A percentile compares a stretch with the other conserved stretches of the same genome.
Conservation (phyloP, 2,888 invertebrate species). For the Eumerus sabulonum region DNA sequence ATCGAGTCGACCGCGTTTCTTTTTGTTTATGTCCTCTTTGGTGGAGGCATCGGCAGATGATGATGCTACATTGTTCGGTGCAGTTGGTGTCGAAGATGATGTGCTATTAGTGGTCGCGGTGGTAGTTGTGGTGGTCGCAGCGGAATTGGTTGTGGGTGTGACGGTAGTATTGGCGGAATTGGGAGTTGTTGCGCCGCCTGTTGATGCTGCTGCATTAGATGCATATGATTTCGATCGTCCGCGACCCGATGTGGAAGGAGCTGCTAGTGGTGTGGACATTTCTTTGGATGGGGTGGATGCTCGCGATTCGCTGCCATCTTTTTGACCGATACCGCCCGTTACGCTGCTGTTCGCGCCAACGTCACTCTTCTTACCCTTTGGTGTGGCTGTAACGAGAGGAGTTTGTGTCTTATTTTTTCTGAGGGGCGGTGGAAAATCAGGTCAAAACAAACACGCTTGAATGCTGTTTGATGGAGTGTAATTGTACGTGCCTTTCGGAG, state of each 20-base stretch:
- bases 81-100: conserved; percentile 32
- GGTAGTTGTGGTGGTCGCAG: conserved; percentile 34
- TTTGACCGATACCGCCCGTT: conserved; percentile 57
- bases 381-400: conserved; percentile 72
- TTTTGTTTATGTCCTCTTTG: conserved; percentile 71
- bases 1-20: conserved; percentile 85
- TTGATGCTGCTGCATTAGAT: conserved; percentile 62
- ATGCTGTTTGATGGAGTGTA: too few species aligned
- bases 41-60: conserved; percentile 39
- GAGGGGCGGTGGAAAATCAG: too few species aligned
- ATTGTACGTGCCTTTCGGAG: too few species aligned
- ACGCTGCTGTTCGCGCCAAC: conserved; percentile 49
- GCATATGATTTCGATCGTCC: conserved; percentile 69
- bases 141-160: conserved; percentile 9
- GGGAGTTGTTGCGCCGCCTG: conserved; percentile 65
- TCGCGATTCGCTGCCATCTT: conserved; percentile 79
- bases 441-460: too few species aligned
- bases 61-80: conserved; percentile 35
- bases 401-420: background rate
- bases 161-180: conserved; percentile 14
- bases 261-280: conserved; percentile 75
- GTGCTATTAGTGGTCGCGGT: conserved; percentile 25
- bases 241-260: conserved; percentile 70
- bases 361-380: conserved; percentile 77
- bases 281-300: conserved; percentile 84